phyloP scores from a whole-genome alignment of 35 echinoderm and acorn worm species.

The Diadema setosum region DNA sequence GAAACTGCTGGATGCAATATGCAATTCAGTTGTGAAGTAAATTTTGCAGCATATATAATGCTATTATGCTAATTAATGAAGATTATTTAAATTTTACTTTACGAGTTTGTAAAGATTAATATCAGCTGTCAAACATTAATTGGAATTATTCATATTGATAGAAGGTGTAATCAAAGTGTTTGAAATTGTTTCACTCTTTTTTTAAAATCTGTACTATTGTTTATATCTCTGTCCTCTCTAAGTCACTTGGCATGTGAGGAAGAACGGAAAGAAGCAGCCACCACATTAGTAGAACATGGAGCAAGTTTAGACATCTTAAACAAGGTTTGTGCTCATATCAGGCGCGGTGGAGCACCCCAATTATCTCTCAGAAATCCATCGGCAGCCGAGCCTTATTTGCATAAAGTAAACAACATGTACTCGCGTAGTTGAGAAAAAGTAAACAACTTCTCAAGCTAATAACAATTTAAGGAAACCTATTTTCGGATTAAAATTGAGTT shows the following conservation, averaged over 20 bases:
- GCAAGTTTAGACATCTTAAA: conserved; percentile 56
- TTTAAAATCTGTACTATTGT: too few relatives aligned
- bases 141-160: neutral
- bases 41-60: neutral
- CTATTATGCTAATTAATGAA: neutral
- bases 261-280: conserved; percentile 66
- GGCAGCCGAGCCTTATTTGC: too few relatives aligned
- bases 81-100: neutral
- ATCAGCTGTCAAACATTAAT: neutral
- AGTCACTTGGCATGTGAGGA: conserved; percentile 97
- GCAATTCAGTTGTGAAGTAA: too few relatives aligned
- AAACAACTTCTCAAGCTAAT: too few relatives aligned
- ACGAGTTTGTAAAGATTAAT: neutral
- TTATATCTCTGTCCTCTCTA: neutral
- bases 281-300: conserved; percentile 51
- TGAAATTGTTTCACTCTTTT: too few relatives aligned
- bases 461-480: too few relatives aligned
- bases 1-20: too few relatives aligned
- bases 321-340: conserved; percentile 38
- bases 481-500: too few relatives aligned
- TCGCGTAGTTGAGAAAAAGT: too few relatives aligned
- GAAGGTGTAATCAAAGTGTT: neutral
- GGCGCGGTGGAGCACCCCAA: too few relatives aligned
- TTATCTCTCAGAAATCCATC: too few relatives aligned
- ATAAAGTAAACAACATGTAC: too few relatives aligned